phyloP scores from a whole-genome alignment of 2,797 vertebrate species.

The Xiphorhynchus erythropygius region DNA sequence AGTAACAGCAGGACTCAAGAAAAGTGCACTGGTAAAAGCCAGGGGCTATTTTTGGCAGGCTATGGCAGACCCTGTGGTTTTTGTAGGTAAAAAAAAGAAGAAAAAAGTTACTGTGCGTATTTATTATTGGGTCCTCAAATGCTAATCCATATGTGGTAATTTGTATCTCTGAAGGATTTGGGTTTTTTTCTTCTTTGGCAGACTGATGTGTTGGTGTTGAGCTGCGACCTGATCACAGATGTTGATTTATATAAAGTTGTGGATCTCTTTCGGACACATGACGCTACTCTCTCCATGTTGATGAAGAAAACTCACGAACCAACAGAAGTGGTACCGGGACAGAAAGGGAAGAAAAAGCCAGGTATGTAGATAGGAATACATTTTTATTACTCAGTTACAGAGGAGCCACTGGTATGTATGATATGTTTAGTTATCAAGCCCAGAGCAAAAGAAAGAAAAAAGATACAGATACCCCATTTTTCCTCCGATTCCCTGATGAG shows the following conservation, averaged over 20 bases:
- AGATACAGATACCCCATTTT: background rate
- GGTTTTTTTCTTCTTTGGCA: conserved; percentile 54
- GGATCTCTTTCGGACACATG: conserved; percentile 93
- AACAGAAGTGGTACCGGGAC: conserved; percentile 89
- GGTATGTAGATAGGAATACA: conserved; percentile 77
- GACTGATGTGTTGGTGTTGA: conserved; percentile 93
- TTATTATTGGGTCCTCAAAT: background rate
- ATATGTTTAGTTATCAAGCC: background rate
- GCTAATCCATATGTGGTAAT: background rate
- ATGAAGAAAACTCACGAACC: conserved; percentile 93
- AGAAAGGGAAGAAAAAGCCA: conserved; percentile 94
- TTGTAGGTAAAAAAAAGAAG: background rate
- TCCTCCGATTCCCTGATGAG: background rate
- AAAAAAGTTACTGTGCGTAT: background rate
- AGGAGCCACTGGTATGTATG: background rate
- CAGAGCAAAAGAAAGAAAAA: background rate
- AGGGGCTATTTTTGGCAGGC: background rate
- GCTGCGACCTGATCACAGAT: conserved; percentile 96
- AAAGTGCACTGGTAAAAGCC: background rate
- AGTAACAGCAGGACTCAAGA: background rate
- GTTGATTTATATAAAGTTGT: conserved; percentile 93
- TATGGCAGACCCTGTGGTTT: background rate
- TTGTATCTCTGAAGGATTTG: conserved; percentile 16
- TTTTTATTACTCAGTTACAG: background rate
- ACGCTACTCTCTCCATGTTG: conserved; percentile 93